phyloP scores from a whole-genome alignment of 2,888 invertebrate genomes.

The Hirudinaria manillensis region DNA sequence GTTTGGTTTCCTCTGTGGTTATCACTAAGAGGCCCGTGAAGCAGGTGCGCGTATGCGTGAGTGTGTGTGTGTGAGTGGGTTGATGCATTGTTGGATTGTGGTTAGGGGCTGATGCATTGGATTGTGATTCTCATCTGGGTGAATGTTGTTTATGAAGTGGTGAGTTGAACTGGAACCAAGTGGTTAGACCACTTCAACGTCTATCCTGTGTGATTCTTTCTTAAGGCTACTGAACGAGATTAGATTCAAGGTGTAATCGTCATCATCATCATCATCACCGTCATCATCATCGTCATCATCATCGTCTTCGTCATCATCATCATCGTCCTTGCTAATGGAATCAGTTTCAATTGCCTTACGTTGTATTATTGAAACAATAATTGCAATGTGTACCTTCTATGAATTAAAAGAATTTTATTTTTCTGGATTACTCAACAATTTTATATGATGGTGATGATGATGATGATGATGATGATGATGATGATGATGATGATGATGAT shows the following conservation, averaged over 20 bases:
- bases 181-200: not conserved
- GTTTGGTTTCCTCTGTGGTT: no score
- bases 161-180: not conserved
- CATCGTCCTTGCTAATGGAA: not conserved
- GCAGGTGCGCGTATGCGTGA: slow-evolving; percentile 1
- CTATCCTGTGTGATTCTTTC: no score
- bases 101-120: not conserved
- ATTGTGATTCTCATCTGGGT: not conserved
- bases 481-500: no score
- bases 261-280: not conserved
- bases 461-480: no score
- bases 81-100: not conserved
- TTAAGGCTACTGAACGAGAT: not conserved
- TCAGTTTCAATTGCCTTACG: not conserved
- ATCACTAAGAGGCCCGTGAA: no score
- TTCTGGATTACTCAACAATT: no score
- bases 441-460: no score
- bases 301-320: slow-evolving; percentile 18
- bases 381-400: no score
- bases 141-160: not conserved
- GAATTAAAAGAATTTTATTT: no score
- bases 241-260: not conserved
- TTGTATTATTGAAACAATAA: no score
- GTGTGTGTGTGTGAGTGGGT: slow-evolving; percentile 11
- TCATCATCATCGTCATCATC: slow-evolving; percentile 7